Evolutionary conservation across 2,797 vertebrate species (phyloP), one percentile per base, ranked within the genome.

Genomic region (Iguana delicatissima): DNA sequence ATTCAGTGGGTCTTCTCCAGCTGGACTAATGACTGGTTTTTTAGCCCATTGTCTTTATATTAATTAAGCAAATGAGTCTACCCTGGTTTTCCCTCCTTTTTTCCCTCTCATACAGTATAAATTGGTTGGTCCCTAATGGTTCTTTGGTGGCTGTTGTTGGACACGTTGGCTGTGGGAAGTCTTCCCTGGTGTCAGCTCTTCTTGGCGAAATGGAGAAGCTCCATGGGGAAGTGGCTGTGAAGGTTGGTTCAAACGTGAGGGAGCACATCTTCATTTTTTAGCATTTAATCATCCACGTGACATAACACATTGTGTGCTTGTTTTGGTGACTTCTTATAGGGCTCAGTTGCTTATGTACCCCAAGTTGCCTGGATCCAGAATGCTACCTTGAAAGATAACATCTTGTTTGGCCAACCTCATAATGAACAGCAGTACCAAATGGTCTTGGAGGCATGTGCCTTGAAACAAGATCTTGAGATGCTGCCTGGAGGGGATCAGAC

Each of bases 311-410:
- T 42, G 10, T 32, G 3, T 74, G 55, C 74, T 16, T 74, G 46
- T 91, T 52, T 89, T 13, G 62, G 14, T 80, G 52, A 57, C 91
- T 35, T 59, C 0, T 95, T 91, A 89, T 90, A 99, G 99, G 99
- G 99, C 6, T 99, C 99, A 1, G 97, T 99, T 94, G 99, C 99
- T 14, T 99, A 99, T 0, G 99, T 99, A 69, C 98, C 99, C n/a
- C 99, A 99, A 95, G 98, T 99, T 96, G 98, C 99, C 2, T 99
- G 99, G 99, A 99, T 99, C 93, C 99, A 99, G 97, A 99, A 99
- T 1, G 98, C 98, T 94, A 98, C 98, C 0, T 96, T 99, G 92
- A 98, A 98, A 94, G 98, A 99, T 94, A 99, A 99, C 85, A 98
- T 99, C 96, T 97, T 99, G 82, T 99, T 99, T 90, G 99, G 99